These are phyloP conservation scores for Girardinichthys multiradiatus DNA, from an alignment of 2,113 vertebrate genomes.

Conservation along the genomic window DNA sequence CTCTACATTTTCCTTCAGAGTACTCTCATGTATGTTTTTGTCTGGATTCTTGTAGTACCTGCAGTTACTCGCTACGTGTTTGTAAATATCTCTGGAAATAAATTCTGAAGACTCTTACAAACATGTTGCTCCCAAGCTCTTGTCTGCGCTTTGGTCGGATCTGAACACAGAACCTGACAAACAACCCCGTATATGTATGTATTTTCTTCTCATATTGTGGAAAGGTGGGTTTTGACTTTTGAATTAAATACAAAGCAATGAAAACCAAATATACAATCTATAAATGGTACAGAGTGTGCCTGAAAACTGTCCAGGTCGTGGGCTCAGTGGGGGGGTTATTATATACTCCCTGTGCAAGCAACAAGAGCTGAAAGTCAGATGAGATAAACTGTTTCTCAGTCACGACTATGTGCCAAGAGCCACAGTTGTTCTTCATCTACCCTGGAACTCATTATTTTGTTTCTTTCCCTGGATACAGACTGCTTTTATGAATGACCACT, in stretches of 20 bases:
- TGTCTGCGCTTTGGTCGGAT: no score
- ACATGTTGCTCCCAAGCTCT: no score
- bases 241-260: neutral
- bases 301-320: constrained; percentile 1
- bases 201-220: neutral
- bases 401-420: constrained; percentile 4
- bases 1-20: no score
- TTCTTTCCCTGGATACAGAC: neutral
- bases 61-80: no score
- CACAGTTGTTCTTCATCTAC: constrained; percentile 13
- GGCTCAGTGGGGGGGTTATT: neutral
- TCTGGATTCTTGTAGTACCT: no score
- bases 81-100: no score
- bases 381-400: neutral
- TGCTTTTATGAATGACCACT: constrained; percentile 2
- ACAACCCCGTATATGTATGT: neutral
- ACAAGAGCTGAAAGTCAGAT: constrained; percentile 9
- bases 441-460: neutral
- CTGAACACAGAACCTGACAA: no score
- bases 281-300: neutral
- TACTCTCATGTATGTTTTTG: no score
- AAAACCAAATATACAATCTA: constrained; percentile 1
- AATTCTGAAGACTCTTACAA: no score
- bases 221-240: neutral
- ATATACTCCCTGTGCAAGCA: neutral